Conservation (phyloP, 92 coral and sea anemone genomes). For the Epizoanthus stellaris region DNA sequence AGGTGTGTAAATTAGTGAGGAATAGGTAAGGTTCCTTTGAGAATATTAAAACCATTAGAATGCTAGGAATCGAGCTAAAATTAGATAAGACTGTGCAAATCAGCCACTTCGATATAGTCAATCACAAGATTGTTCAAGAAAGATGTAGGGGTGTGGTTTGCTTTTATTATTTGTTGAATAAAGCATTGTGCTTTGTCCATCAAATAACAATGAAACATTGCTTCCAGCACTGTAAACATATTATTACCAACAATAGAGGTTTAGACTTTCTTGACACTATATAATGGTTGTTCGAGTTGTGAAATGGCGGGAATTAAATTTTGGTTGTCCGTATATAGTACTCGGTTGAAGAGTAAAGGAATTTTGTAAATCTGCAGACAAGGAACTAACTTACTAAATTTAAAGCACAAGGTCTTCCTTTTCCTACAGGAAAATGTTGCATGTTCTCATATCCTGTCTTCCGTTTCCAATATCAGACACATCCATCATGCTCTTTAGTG, state of each 20-base stretch:
- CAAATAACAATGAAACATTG: slow-evolving; percentile 63
- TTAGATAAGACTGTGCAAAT: background rate
- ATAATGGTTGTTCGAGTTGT: slow-evolving; percentile 11
- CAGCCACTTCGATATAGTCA: slow-evolving; percentile 13
- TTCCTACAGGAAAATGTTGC: background rate
- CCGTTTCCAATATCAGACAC: slow-evolving; percentile 43
- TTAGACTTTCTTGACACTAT: slow-evolving; percentile 36
- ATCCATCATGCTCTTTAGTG: slow-evolving; percentile 25
- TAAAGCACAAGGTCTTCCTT: background rate
- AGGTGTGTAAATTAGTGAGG: background rate
- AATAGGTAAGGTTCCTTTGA: background rate
- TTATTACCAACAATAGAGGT: slow-evolving; percentile 36
- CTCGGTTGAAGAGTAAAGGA: slow-evolving; percentile 21
- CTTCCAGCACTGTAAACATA: slow-evolving; percentile 66
- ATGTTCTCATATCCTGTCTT: slow-evolving; percentile 10
- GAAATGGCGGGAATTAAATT: background rate
- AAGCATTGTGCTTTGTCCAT: slow-evolving; percentile 70
- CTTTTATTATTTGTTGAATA: slow-evolving; percentile 59
- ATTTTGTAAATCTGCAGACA: background rate
- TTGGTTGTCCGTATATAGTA: slow-evolving; percentile 8
- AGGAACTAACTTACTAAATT: background rate
- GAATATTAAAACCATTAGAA: slow-evolving; percentile 1
- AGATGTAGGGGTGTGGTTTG: slow-evolving; percentile 60
- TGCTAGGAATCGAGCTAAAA: background rate
- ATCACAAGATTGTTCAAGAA: slow-evolving; percentile 24